phyloP scores from a whole-genome alignment of 2,113 vertebrate genomes.

The Phalacrocorax aristotelis region DNA sequence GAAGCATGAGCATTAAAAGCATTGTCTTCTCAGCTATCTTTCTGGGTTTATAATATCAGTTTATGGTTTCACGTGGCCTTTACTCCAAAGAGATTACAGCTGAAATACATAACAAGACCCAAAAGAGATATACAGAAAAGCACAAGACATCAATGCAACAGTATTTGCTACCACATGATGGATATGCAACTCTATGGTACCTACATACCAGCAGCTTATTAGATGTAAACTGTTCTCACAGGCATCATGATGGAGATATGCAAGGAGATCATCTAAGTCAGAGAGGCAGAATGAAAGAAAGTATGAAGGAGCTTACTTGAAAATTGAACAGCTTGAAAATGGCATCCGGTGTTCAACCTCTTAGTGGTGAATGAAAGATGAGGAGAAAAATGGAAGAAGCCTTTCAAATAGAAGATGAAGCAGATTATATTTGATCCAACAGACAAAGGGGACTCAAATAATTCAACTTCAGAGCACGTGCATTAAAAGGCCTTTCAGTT shows the following conservation, averaged over 20 bases:
- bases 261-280: background rate
- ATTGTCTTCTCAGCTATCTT: background rate
- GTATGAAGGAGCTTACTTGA: background rate
- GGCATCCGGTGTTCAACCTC: background rate
- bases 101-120: background rate
- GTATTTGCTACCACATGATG: too few species aligned
- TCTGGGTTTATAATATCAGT: background rate
- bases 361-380: background rate
- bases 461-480: background rate
- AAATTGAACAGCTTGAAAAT: background rate
- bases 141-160: background rate
- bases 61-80: background rate
- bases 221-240: background rate
- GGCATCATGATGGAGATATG: background rate
- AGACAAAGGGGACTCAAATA: background rate
- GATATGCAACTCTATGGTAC: background rate
- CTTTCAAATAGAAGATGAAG: background rate
- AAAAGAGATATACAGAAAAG: background rate
- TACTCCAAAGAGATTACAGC: background rate
- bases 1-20: background rate
- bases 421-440: background rate
- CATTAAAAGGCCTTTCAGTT: background rate
- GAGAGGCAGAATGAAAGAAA: background rate
- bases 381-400: background rate
- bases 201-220: background rate